Percentiles rank a stretch among this genome's conserved stretches.
Evolutionary conservation across 2,888 invertebrate genomes (phyloP).

Genomic region (Limulus polyphemus): DNA sequence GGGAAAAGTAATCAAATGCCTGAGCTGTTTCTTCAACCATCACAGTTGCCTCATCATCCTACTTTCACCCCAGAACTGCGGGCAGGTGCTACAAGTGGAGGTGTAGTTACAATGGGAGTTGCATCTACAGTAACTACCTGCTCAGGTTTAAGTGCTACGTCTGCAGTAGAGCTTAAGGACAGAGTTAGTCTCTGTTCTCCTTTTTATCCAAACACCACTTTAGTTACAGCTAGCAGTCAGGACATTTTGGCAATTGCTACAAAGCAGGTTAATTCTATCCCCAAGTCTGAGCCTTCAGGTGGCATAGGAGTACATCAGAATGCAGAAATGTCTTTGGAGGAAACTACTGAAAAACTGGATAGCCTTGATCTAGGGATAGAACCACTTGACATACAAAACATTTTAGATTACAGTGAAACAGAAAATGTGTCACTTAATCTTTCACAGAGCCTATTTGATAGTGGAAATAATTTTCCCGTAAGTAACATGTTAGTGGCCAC

Average conservation of each 20-base stretch:
- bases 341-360: conserved; percentile 18
- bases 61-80: conserved; percentile 6
- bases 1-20: not conserved
- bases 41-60: not conserved
- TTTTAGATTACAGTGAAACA: conserved; percentile 4
- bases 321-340: not conserved
- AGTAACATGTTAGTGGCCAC: conserved; percentile 3
- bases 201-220: no score
- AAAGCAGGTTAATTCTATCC: no score
- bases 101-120: conserved; percentile 2
- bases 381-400: conserved; percentile 12
- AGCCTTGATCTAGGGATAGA: conserved; percentile 21
- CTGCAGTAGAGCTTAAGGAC: no score
- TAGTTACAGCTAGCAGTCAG: no score
- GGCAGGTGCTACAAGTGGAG: conserved; percentile 5
- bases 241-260: no score
- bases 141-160: no score
- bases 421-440: conserved; percentile 13
- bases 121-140: not conserved
- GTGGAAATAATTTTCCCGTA: conserved; percentile 11
- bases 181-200: no score
- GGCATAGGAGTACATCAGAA: no score
- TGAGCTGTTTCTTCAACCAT: not conserved
- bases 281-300: no score
- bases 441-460: conserved; percentile 18